Evolutionary conservation across 2,797 vertebrate genomes (phyloP).

Genomic region (Anguilla anguilla): DNA sequence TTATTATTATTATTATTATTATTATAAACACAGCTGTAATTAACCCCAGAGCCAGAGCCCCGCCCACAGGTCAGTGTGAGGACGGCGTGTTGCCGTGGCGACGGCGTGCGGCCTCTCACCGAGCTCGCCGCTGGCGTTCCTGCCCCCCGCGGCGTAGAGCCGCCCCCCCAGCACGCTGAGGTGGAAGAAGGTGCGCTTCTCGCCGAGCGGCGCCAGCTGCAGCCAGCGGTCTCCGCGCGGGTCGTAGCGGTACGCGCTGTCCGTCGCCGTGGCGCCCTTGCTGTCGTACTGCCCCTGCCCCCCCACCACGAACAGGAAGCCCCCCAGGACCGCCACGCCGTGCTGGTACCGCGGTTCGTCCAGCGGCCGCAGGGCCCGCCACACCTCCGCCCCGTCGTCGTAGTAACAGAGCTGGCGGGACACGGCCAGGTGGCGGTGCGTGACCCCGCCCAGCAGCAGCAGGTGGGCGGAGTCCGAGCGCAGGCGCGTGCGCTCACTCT

Average conservation of each 20-base stretch:
- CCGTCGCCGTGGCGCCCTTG: conserved; percentile 80
- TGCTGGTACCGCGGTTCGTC: conserved; percentile 79
- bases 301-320: conserved; percentile 81
- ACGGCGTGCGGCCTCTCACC: conserved; percentile 56
- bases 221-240: conserved; percentile 79
- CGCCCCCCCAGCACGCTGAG: conserved; percentile 74
- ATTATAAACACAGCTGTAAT: background rate
- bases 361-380: conserved; percentile 77
- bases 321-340: conserved; percentile 75
- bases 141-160: conserved; percentile 76
- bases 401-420: conserved; percentile 77
- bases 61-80: too few relatives aligned
- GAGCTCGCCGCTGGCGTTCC: conserved; percentile 76
- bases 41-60: background rate
- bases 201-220: conserved; percentile 76
- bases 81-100: background rate
- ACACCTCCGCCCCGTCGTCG: conserved; percentile 64
- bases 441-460: conserved; percentile 76
- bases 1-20: too few relatives aligned
- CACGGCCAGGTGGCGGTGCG: conserved; percentile 79
- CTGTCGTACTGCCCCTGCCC: conserved; percentile 82
- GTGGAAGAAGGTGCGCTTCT: conserved; percentile 81
- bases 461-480: conserved; percentile 74
- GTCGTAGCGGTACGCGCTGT: conserved; percentile 78
- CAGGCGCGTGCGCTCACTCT: conserved; percentile 74